Percentiles rank a stretch among this genome's conserved stretches.
Conservation (phyloP, 2,888 invertebrate species). For the Limnephilus marmoratus region DNA sequence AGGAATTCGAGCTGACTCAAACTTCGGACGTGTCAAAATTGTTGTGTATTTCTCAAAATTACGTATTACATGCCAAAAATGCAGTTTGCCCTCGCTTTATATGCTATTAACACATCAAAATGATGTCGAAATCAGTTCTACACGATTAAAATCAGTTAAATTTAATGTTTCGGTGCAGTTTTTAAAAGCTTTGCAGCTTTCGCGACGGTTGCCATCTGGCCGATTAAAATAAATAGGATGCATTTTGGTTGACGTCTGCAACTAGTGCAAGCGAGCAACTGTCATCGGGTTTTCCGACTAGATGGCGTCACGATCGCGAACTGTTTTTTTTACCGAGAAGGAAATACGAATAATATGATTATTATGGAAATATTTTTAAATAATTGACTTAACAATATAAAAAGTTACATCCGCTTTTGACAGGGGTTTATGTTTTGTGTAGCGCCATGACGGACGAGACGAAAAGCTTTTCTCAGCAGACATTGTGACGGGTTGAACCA, state of each 20-base stretch:
- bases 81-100: background rate
- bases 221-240: background rate
- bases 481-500: background rate
- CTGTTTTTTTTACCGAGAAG: background rate
- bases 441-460: background rate
- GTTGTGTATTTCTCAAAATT: constrained; percentile 11
- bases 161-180: background rate
- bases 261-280: background rate
- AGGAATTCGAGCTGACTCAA: constrained; percentile 12
- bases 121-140: background rate
- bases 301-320: constrained; percentile 19
- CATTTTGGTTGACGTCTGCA: background rate
- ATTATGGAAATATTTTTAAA: background rate
- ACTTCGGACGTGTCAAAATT: constrained; percentile 17
- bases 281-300: background rate
- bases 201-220: background rate
- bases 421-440: background rate
- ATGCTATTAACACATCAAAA: background rate
- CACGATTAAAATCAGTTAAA: background rate
- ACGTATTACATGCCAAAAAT: background rate
- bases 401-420: background rate
- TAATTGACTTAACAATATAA: background rate
- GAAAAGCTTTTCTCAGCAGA: background rate
- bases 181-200: background rate
- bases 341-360: background rate